phyloP scores from a whole-genome alignment of 2,797 vertebrate genomes.

The Pteronotus mesoamericanus region DNA sequence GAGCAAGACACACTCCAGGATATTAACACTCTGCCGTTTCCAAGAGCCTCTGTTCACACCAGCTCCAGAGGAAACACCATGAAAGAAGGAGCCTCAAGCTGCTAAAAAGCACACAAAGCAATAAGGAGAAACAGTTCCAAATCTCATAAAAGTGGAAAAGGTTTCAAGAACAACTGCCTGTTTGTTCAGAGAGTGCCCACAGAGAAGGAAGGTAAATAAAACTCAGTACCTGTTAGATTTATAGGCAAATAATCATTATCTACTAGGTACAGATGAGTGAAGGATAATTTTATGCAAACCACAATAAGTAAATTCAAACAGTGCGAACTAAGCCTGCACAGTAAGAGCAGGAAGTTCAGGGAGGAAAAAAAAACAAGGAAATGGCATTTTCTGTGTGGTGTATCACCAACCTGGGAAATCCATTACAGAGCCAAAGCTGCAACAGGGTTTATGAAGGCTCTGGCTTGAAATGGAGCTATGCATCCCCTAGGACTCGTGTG shows the following conservation, averaged over 20 bases:
- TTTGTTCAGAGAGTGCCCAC: slow-evolving; percentile 65
- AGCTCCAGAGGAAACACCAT: slow-evolving; percentile 65
- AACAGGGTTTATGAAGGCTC: slow-evolving; percentile 32
- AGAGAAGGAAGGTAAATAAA: slow-evolving; percentile 65
- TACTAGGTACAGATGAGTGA: slow-evolving; percentile 58
- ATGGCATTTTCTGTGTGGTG: slow-evolving; percentile 58
- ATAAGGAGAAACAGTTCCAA: slow-evolving; percentile 52
- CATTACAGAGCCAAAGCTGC: neutral
- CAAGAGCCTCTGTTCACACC: slow-evolving; percentile 71
- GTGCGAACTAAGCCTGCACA: slow-evolving; percentile 49
- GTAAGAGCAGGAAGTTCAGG: slow-evolving; percentile 58
- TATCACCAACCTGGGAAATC: slow-evolving; percentile 60
- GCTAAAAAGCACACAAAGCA: slow-evolving; percentile 58
- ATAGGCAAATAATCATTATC: slow-evolving; percentile 75
- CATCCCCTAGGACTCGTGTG: neutral
- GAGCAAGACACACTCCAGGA: slow-evolving; percentile 41
- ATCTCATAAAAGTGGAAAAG: slow-evolving; percentile 60
- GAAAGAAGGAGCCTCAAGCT: slow-evolving; percentile 57
- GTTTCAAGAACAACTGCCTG: slow-evolving; percentile 49
- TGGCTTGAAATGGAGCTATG: neutral
- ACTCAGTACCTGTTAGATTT: slow-evolving; percentile 69
- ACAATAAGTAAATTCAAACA: slow-evolving; percentile 64
- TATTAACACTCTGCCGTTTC: slow-evolving; percentile 68
- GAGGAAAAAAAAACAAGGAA: slow-evolving; percentile 34
- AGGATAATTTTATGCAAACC: slow-evolving; percentile 72